Base-by-base conservation (phyloP, 2,797 vertebrate species). In the Helicolenus hilgendorfi region DNA sequence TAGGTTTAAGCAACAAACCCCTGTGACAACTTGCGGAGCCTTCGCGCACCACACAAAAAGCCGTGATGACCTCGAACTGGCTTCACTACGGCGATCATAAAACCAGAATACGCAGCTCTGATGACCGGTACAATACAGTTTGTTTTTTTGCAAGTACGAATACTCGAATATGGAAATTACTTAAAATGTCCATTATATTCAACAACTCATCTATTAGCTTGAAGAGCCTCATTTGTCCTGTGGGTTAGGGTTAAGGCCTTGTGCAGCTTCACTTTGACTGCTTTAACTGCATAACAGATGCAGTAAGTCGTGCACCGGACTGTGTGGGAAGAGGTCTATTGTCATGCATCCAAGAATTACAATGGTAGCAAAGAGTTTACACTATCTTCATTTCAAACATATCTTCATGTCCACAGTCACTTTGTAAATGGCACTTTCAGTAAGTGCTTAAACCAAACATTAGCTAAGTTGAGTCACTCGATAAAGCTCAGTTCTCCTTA, bases 341-440 rank as follows among this genome's bases (percentile, higher is more conserved):
- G 82, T 22, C 58, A 59, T 11, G 31, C 20, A 63, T 59, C 71
- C 75, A 82, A 78, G 63, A 76, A 8, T 33, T 11, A 59, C 14
- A 73, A 33, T 49, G 20, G 29, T 9, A 69, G 38, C 58, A 45
- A 18, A 76, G 36, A 26, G 15, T 79, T 86, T 63, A 63, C 18
- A 31, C 1, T 31, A 58, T 68, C 29, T 62, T 77, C 22, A 14
- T 83, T 80, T 71, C 60, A 78, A 84, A 85, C 78, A 82, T 11
- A n/a, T n/a, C n/a, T n/a, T n/a, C n/a, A n/a, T n/a, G 10, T 79
- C 24, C n/a, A 58, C 29, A 69, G 58, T 38, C 71, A 60, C 59
- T 36, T 33, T 77, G 27, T 67, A 77, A 87, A 72, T 59, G 55
- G 10, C 49, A 65, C 76, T 65, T 69, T 18, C 31, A 36, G 60